Conservation (phyloP, 2,797 vertebrate genomes). For the Coilia nasus region DNA sequence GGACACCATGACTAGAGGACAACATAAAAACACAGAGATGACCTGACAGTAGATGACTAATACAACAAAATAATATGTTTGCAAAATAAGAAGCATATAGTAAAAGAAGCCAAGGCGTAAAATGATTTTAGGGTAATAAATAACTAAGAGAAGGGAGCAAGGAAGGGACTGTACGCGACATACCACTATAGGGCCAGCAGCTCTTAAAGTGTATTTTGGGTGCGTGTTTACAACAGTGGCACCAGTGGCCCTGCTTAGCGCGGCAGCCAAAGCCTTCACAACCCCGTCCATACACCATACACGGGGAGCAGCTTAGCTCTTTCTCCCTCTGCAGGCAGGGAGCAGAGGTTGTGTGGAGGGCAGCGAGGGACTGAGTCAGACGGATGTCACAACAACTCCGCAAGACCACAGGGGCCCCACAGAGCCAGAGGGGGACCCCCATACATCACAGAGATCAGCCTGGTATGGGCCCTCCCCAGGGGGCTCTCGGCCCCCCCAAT, state of each 20-base stretch:
- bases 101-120: no score
- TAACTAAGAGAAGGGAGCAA: no score
- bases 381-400: neutral
- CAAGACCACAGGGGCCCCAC: neutral
- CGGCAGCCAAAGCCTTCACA: no score
- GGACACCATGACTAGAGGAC: no score
- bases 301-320: no score
- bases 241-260: neutral
- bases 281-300: neutral
- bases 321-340: neutral
- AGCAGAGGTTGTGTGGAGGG: neutral
- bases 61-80: no score
- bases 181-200: neutral
- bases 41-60: no score
- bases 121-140: no score
- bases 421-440: neutral
- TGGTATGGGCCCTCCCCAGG: slow-evolving; percentile 53
- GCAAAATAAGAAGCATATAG: no score
- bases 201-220: slow-evolving; percentile 14
- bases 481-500: slow-evolving; percentile 42
- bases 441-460: slow-evolving; percentile 47
- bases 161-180: neutral
- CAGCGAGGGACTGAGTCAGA: neutral
- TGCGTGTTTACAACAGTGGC: neutral
- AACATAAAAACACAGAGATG: no score